Conservation (phyloP, 2,797 vertebrate species). For the Todus mexicanus region DNA sequence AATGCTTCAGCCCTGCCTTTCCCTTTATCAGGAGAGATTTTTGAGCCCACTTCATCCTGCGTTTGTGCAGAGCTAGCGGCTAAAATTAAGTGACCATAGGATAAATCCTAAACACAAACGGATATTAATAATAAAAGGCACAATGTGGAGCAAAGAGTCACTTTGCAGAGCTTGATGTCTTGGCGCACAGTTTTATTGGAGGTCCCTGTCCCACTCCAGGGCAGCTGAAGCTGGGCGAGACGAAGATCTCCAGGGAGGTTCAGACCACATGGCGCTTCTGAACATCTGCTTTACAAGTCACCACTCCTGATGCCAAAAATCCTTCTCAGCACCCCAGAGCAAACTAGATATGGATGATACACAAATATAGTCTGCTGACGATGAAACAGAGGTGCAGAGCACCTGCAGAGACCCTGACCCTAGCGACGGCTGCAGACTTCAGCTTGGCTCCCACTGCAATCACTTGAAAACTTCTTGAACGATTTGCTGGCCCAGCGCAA, state of each 20-base stretch:
- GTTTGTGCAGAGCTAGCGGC: background rate
- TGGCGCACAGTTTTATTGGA: background rate
- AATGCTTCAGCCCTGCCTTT: background rate
- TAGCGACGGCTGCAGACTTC: background rate
- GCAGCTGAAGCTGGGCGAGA: background rate
- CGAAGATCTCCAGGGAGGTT: background rate
- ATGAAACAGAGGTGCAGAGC: background rate
- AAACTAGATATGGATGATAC: background rate
- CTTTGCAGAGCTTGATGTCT: background rate
- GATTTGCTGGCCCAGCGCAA: background rate
- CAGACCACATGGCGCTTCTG: background rate
- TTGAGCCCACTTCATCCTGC: background rate
- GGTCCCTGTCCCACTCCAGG: background rate
- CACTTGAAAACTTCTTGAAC: background rate
- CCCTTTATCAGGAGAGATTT: background rate
- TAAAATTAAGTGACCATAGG: background rate
- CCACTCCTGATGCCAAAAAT: background rate
- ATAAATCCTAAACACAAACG: background rate
- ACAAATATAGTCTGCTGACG: background rate
- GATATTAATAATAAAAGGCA: background rate
- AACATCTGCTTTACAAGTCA: background rate
- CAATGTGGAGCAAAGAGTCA: fast-evolving
- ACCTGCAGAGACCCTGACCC: background rate
- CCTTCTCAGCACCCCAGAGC: background rate
- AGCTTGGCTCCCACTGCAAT: background rate